These are phyloP conservation scores for Prionace glauca DNA, from an alignment of 2,797 vertebrate species.

Conservation along the genomic window DNA sequence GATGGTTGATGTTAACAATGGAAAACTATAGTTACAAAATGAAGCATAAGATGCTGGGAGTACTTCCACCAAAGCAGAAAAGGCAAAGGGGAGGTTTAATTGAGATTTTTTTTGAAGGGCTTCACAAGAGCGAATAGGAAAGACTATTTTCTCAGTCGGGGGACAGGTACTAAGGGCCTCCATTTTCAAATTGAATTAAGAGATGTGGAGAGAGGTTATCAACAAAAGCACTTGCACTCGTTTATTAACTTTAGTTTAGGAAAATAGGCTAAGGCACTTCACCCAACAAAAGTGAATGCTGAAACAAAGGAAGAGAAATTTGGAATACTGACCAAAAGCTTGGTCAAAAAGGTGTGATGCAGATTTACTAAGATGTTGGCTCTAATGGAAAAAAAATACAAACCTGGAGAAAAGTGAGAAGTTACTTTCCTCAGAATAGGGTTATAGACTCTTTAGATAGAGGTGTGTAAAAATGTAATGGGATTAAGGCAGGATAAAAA, in stretches of 20 bases:
- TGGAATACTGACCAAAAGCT: background rate
- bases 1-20: background rate
- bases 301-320: background rate
- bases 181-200: background rate
- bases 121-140: background rate
- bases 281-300: background rate
- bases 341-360: background rate
- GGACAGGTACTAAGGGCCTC: background rate
- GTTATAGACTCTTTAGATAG: background rate
- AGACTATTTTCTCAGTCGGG: background rate
- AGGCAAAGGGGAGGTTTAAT: background rate
- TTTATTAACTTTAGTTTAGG: background rate
- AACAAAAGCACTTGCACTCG: background rate
- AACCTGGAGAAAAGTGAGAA: background rate
- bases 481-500: background rate
- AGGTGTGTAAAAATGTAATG: background rate
- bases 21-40: background rate
- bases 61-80: background rate
- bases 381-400: background rate
- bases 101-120: background rate
- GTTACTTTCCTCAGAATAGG: background rate
- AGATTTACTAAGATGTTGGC: background rate
- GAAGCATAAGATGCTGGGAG: background rate
- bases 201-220: background rate
- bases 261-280: background rate